phyloP scores from a whole-genome alignment of 2,888 invertebrate species.

The Helleia helle region DNA sequence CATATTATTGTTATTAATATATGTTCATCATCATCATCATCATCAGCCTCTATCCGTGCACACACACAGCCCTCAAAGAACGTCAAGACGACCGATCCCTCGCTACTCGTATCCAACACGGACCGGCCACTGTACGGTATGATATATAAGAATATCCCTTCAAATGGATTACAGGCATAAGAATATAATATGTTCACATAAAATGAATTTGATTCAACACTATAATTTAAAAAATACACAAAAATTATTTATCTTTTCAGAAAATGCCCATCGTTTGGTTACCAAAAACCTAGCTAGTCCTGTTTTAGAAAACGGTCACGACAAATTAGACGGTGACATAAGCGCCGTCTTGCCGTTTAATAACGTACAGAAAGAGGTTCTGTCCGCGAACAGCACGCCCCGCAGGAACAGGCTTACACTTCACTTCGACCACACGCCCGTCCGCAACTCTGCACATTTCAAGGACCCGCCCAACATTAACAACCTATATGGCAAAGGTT shows the following conservation, averaged over 20 bases:
- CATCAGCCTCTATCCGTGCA: no score
- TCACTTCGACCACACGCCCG: constrained; percentile 81
- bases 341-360: constrained; percentile 19
- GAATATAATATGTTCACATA: no score
- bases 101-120: no score
- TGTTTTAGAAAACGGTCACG: constrained; percentile 48
- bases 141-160: no score
- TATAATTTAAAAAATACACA: background rate
- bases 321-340: constrained; percentile 47
- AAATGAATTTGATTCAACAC: no score
- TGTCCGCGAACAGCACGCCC: constrained; percentile 56
- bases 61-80: no score
- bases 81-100: no score
- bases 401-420: constrained; percentile 79
- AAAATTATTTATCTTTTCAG: constrained; percentile 43
- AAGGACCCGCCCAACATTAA: constrained; percentile 77
- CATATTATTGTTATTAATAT: no score
- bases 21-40: no score
- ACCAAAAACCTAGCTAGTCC: constrained; percentile 54
- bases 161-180: no score
- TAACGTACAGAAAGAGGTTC: constrained; percentile 6
- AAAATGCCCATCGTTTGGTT: constrained; percentile 84
- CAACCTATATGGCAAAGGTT: constrained; percentile 57
- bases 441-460: constrained; percentile 81
- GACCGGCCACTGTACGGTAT: no score